A percentile compares a stretch with the other conserved stretches of the same genome.
Conservation (phyloP, 2,888 invertebrate species). For the Panzeria rudis region DNA sequence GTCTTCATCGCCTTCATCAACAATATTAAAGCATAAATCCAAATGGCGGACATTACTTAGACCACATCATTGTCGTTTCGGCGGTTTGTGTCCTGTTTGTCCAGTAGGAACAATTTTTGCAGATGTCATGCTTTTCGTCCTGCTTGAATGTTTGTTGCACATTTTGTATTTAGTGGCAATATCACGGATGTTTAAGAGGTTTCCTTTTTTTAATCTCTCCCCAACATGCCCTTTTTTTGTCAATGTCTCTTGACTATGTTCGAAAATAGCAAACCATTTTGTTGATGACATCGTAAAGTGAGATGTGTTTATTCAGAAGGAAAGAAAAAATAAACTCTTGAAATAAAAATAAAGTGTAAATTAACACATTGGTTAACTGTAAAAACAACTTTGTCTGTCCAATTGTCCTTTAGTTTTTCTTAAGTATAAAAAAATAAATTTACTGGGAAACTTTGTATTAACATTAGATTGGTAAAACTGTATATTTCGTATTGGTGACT, state of each 20-base stretch:
- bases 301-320: constrained; percentile 58
- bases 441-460: constrained; percentile 3
- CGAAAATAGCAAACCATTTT: constrained; percentile 8
- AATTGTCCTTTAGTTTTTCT: constrained; percentile 21
- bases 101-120: constrained; percentile 41
- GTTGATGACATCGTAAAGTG: constrained; percentile 59
- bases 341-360: constrained; percentile 68
- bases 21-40: constrained; percentile 60
- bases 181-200: constrained; percentile 72
- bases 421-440: constrained; percentile 25
- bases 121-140: constrained; percentile 25
- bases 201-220: constrained; percentile 56
- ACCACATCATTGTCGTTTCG: constrained; percentile 64
- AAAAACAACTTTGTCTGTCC: constrained; percentile 51
- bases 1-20: constrained; percentile 29
- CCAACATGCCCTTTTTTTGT: constrained; percentile 27
- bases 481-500: neutral
- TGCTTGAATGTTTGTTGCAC: constrained; percentile 26
- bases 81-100: constrained; percentile 43
- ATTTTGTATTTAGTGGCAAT: constrained; percentile 61
- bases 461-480: constrained; percentile 14
- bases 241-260: constrained; percentile 39
- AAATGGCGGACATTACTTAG: constrained; percentile 64
- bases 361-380: constrained; percentile 71
- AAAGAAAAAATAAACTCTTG: constrained; percentile 54